Percentiles rank a stretch among this genome's conserved stretches.
Evolutionary conservation across 2,888 invertebrate genomes (phyloP).

Genomic region (Drosophila prolongata): DNA sequence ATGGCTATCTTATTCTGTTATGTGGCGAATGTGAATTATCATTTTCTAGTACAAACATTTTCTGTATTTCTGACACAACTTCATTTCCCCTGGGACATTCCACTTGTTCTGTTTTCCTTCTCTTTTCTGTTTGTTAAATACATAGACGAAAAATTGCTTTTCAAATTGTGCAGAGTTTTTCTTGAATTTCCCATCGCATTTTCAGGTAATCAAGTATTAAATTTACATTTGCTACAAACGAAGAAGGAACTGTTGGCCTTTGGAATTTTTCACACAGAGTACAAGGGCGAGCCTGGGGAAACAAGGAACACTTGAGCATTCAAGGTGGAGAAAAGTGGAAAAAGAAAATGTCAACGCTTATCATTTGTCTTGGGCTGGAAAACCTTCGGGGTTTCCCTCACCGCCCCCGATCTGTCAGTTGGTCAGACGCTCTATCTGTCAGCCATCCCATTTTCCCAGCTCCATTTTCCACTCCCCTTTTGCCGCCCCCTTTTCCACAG

Average conservation of each 20-base stretch:
- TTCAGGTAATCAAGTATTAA: constrained; percentile 46
- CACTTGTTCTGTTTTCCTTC: neutral
- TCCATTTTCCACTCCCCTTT: neutral
- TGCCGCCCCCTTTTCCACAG: neutral
- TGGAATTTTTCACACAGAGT: constrained; percentile 45
- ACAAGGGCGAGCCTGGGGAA: neutral
- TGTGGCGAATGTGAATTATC: neutral
- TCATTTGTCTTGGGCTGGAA: constrained; percentile 59
- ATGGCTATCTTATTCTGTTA: neutral
- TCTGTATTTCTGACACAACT: constrained; percentile 2
- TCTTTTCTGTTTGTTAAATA: neutral
- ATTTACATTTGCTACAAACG: constrained; percentile 46
- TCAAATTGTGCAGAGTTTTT: neutral
- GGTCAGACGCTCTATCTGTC: constrained; percentile 36
- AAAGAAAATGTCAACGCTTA: constrained; percentile 46
- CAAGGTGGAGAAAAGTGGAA: constrained; percentile 7
- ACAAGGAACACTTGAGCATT: constrained; percentile 4
- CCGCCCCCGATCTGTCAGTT: constrained; percentile 9
- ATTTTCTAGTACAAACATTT: neutral
- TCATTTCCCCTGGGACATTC: constrained; percentile 5
- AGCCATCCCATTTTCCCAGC: constrained; percentile 9
- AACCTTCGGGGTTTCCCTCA: neutral
- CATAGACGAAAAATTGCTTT: constrained; percentile 9
- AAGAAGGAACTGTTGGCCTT: constrained; percentile 33
- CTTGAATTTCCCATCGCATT: constrained; percentile 1